These are phyloP conservation scores for Microcebus tavaratra DNA, from an alignment of 2,113 vertebrate genomes.

Conservation along the genomic window DNA sequence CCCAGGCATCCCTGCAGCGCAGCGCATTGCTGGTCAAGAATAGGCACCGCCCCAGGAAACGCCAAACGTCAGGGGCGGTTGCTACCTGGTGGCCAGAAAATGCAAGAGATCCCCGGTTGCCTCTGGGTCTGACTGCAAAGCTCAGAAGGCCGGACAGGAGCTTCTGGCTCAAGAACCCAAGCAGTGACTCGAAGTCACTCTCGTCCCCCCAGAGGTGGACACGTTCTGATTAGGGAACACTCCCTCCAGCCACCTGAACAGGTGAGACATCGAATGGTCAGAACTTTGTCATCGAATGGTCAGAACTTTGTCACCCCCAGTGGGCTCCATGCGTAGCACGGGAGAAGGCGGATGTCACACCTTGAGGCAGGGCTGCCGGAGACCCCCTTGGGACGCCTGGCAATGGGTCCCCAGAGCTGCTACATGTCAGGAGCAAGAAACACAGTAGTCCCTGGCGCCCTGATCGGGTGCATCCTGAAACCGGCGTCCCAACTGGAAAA, in stretches of 20 bases:
- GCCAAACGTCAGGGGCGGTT: neutral
- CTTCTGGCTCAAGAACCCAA: neutral
- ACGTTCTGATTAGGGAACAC: neutral
- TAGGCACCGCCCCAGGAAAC: neutral
- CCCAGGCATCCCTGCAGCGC: neutral
- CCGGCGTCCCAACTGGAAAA: neutral
- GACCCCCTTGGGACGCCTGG: neutral
- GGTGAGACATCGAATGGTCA: neutral
- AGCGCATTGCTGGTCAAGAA: neutral
- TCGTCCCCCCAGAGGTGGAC: neutral
- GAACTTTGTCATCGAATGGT: neutral
- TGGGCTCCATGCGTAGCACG: neutral
- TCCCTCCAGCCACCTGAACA: neutral
- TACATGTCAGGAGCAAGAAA: rapidly evolving
- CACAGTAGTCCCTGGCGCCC: neutral
- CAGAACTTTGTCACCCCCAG: neutral
- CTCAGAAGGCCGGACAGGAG: neutral
- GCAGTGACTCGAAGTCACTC: neutral
- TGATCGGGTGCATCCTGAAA: neutral
- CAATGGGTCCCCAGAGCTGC: neutral
- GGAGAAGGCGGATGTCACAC: neutral
- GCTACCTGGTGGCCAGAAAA: neutral
- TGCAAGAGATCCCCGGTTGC: neutral
- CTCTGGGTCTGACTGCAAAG: neutral
- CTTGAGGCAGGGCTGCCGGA: neutral